These are phyloP conservation scores for Halocaridina rubra DNA, from an alignment of 2,888 invertebrate genomes.

Conservation along the genomic window DNA sequence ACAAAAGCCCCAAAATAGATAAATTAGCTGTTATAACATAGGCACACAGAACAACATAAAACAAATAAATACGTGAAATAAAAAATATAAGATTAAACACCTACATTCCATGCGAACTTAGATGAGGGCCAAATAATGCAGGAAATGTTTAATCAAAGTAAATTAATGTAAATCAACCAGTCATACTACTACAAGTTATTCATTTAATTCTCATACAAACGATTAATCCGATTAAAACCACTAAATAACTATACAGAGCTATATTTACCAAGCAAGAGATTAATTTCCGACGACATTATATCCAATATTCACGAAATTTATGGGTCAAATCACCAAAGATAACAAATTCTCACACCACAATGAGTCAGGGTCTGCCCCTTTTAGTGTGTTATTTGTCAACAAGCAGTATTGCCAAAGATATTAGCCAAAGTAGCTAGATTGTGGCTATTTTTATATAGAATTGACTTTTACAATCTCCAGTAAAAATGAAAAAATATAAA, in stretches of 20 bases:
- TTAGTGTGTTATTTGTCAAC: not conserved
- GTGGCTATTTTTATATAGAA: not conserved
- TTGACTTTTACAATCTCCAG: not conserved
- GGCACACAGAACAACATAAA: too few species aligned
- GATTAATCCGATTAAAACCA: not conserved
- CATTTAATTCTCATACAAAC: not conserved
- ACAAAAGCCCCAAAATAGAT: too few species aligned
- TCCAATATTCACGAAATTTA: not conserved
- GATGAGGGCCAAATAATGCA: not conserved
- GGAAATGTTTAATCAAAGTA: not conserved
- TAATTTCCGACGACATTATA: slow-evolving; percentile 40
- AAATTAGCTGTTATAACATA: too few species aligned
- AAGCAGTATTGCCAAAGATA: not conserved
- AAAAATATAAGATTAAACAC: too few species aligned
- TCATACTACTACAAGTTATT: not conserved
- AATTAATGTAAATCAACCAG: not conserved
- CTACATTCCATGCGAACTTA: not conserved
- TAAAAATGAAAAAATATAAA: too few species aligned
- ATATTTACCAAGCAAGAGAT: slow-evolving; percentile 31
- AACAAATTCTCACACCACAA: not conserved
- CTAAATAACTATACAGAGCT: not conserved
- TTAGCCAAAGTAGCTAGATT: not conserved
- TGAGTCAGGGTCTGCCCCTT: not conserved
- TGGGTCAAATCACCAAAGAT: not conserved
- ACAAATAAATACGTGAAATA: too few species aligned